phyloP scores from a whole-genome alignment of 2,888 invertebrate genomes.

The Melinopterus prodromus region DNA sequence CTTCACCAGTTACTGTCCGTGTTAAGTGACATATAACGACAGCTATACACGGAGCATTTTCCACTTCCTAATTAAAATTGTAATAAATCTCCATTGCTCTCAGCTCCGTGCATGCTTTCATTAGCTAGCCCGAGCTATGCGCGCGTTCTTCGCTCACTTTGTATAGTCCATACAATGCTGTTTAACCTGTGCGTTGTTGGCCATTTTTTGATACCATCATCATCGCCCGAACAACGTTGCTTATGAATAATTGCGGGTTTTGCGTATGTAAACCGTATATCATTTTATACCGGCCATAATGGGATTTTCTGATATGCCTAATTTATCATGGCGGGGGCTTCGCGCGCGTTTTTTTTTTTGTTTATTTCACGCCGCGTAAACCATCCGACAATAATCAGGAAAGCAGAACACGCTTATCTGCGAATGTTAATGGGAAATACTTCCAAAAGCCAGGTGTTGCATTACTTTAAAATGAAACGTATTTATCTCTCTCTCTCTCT shows the following conservation, averaged over 20 bases:
- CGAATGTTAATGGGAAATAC: not conserved
- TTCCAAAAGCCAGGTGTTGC: not conserved
- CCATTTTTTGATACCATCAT: slow-evolving; percentile 31
- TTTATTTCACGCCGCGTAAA: slow-evolving; percentile 21
- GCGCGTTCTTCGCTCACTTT: slow-evolving; percentile 31
- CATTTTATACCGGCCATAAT: slow-evolving; percentile 30
- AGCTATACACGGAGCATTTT: slow-evolving; percentile 39
- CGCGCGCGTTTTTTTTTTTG: slow-evolving; percentile 7
- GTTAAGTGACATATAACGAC: slow-evolving; percentile 33
- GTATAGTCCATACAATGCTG: slow-evolving; percentile 26
- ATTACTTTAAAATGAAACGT: not conserved
- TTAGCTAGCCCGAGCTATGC: slow-evolving; percentile 27
- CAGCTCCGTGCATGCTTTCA: slow-evolving; percentile 26
- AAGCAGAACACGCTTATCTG: not conserved
- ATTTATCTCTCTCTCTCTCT: not conserved
- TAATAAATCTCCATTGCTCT: slow-evolving; percentile 48
- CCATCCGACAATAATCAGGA: not conserved
- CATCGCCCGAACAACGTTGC: slow-evolving; percentile 20
- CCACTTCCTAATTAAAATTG: slow-evolving; percentile 46
- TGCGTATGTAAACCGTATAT: slow-evolving; percentile 31
- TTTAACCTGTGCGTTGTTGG: slow-evolving; percentile 18
- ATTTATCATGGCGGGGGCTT: slow-evolving; percentile 19
- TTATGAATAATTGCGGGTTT: slow-evolving; percentile 33
- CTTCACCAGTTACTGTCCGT: slow-evolving; percentile 26
- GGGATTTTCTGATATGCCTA: slow-evolving; percentile 30